These are phyloP conservation scores for Enteromius trimaculatus DNA, from an alignment of 2,797 vertebrate genomes.

Conservation along the genomic window DNA sequence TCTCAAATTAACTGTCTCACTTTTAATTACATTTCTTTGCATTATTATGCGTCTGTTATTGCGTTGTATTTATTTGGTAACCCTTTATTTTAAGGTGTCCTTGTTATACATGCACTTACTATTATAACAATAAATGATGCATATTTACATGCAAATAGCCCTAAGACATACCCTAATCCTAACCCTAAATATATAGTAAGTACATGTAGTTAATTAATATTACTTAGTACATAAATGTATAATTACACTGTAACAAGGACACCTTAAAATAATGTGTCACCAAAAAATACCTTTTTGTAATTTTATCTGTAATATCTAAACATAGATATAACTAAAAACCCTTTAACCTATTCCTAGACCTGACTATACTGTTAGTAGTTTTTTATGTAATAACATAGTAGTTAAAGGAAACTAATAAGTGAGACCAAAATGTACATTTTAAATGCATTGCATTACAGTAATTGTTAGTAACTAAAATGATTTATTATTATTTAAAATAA, in stretches of 20 bases:
- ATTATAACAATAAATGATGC: too few species aligned
- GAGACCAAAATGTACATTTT: neutral
- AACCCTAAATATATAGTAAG: too few species aligned
- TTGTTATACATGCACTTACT: too few species aligned
- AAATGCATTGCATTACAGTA: neutral
- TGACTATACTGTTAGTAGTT: neutral
- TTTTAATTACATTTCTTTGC: neutral
- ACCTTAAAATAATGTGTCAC: too few species aligned
- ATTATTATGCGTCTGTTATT: neutral
- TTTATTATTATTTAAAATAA: neutral
- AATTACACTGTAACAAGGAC: too few species aligned
- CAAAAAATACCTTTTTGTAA: neutral
- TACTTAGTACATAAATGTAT: too few species aligned
- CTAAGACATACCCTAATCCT: too few species aligned
- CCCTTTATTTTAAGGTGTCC: too few species aligned
- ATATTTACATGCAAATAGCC: too few species aligned
- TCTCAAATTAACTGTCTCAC: neutral
- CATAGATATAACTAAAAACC: neutral
- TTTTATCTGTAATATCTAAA: neutral
- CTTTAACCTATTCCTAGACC: neutral
- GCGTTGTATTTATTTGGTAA: too few species aligned
- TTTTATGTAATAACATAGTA: neutral
- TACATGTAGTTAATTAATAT: too few species aligned
- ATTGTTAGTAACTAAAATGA: neutral
- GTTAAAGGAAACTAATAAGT: neutral